Percentiles rank a stretch among this genome's conserved stretches.
phyloP scores from a whole-genome alignment of 2,888 invertebrate species.

The Orchesellides sinensis region DNA sequence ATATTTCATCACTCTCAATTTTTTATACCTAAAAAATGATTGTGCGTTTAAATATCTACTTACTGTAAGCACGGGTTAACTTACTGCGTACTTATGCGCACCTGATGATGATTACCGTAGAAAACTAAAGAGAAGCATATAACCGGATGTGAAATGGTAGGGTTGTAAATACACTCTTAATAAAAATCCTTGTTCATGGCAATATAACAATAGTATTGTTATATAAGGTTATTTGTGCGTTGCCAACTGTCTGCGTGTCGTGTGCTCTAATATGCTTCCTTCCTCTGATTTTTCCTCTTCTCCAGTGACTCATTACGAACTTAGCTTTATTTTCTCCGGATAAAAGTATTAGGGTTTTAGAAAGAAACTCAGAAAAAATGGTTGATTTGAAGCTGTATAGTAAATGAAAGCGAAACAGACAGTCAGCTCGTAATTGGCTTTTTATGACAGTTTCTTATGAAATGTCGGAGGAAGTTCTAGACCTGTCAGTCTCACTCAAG shows the following conservation, averaged over 20 bases:
- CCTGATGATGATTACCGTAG: conserved; percentile 17
- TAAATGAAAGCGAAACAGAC: conserved; percentile 8
- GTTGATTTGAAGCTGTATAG: background rate
- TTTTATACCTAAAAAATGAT: conserved; percentile 14
- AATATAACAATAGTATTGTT: background rate
- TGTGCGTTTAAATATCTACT: too few species aligned
- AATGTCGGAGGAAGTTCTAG: conserved; percentile 41
- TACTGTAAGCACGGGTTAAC: background rate
- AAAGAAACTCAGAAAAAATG: background rate
- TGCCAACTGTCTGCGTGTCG: background rate
- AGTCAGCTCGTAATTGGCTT: conserved; percentile 52
- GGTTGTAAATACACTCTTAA: conserved; percentile 45
- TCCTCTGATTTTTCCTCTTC: background rate
- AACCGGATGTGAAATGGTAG: conserved; percentile 43
- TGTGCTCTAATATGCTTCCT: background rate
- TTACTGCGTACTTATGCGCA: background rate
- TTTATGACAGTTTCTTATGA: conserved; percentile 59
- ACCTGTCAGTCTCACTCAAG: conserved; percentile 47
- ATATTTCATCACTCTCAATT: conserved; percentile 29
- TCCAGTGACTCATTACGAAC: conserved; percentile 14
- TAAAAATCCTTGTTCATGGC: conserved; percentile 28
- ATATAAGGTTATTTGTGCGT: background rate
- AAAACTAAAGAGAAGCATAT: conserved; percentile 15
- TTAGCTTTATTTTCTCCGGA: background rate
- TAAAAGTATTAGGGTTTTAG: background rate